Base-by-base conservation (phyloP, 2,113 vertebrate genomes). In the Caracal caracal region DNA sequence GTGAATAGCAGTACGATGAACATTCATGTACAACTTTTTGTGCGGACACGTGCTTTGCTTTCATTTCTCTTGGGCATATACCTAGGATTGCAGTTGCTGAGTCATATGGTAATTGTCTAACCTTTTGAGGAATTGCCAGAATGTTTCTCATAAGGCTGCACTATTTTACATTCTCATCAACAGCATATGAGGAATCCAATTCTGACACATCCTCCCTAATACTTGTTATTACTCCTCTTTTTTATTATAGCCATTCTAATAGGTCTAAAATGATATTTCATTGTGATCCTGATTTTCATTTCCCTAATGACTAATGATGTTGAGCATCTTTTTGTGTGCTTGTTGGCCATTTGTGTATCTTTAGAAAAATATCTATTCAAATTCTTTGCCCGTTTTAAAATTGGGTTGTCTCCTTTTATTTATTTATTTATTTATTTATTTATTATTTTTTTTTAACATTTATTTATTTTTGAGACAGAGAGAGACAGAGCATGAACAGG, bases 351-450 rank as follows among this genome's bases (percentile, higher is more conserved):
- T 88, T 93, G 10, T 91, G 33, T 96, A 40, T 90, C 20, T 79
- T 88, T 56, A 47, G 88, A 35, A 97, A 94, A 88, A 81, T 40
- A 4, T 81, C 37, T 88, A 6, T 65, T 91, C 40, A 88, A 4
- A 94, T 63, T 78, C 4, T 93, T 91, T 89, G 65, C 59, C 66
- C 30, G 16, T 59, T 70, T 95, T 95, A 51, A 47, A 97, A 78
- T 93, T 89, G 63, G 53, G 35, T 84, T 94, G 2, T 76, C 73
- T 90, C 2, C 3, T 3, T 49, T 49, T 49, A 40, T 49, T 56
- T 56, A 22, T 56, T 56, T 56, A 56, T 56, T 56, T 56, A 56
- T 56, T 56, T 56, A 20, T 20, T 49, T 49, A 37, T 40, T 40
- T 40, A 40, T 40, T 40, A 9, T 8, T 49, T 49, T 49, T 13